A percentile compares a stretch with the other conserved stretches of the same genome.
These are phyloP conservation scores for Kuschelorhynchus macadamiae DNA, from an alignment of 2,888 invertebrate genomes.

Conservation along the genomic window DNA sequence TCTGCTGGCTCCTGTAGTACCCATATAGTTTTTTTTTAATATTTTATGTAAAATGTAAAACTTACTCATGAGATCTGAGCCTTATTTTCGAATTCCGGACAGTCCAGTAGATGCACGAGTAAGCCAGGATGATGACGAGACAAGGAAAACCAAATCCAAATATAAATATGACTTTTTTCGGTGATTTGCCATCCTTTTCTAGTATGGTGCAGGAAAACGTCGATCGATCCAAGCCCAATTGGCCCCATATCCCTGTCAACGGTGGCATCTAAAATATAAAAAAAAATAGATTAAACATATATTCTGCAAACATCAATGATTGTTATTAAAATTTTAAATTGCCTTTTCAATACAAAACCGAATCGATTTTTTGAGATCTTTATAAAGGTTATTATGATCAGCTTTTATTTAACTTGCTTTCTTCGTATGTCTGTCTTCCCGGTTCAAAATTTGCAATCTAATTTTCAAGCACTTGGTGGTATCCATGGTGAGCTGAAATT, in stretches of 20 bases:
- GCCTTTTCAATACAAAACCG: too few species aligned
- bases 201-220: conserved; percentile 94
- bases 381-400: too few species aligned
- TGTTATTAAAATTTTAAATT: background rate
- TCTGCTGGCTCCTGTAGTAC: too few species aligned
- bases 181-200: conserved; percentile 81
- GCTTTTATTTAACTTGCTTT: too few species aligned
- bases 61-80: conserved; percentile 80
- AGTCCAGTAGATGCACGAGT: conserved; percentile 88
- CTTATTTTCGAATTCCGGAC: conserved; percentile 82
- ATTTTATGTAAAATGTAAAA: too few species aligned
- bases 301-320: conserved; percentile 1
- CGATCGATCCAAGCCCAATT: conserved; percentile 81
- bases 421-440: too few species aligned
- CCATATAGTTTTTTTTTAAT: too few species aligned
- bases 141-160: conserved; percentile 89
- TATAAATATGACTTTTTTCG: conserved; percentile 87
- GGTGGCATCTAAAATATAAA: conserved; percentile 77
- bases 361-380: too few species aligned
- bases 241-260: conserved; percentile 86
- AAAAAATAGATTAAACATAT: conserved; percentile 57
- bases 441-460: too few species aligned
- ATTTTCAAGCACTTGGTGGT: too few species aligned
- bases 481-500: too few species aligned
- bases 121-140: conserved; percentile 86